Evolutionary conservation across 2,113 vertebrate species (phyloP).

Genomic region (Plectropomus leopardus): DNA sequence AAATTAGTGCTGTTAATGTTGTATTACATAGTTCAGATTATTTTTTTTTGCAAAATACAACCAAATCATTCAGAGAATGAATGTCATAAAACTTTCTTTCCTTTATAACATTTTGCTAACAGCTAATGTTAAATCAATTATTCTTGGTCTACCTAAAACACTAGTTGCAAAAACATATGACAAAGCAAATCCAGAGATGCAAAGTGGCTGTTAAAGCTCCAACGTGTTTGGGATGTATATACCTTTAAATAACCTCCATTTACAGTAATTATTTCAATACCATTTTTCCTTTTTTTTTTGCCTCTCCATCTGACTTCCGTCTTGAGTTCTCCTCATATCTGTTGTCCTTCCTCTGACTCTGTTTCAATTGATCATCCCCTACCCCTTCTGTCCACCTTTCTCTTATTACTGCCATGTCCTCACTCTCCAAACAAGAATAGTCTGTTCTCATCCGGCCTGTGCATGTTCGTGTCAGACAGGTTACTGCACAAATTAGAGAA

Average conservation of each 20-base stretch:
- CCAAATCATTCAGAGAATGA: too few species aligned
- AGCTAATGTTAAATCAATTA: too few species aligned
- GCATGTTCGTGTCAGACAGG: conserved; percentile 35
- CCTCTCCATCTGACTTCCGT: not conserved
- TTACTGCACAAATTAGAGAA: conserved; percentile 44
- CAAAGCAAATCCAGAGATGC: not conserved
- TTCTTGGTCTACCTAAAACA: too few species aligned
- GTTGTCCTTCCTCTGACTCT: conserved; percentile 19
- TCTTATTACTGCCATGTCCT: conserved; percentile 36
- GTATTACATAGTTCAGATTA: too few species aligned
- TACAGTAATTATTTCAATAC: not conserved
- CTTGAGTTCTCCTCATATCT: conserved; percentile 13
- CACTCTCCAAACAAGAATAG: conserved; percentile 20
- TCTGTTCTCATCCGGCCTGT: conserved; percentile 20
- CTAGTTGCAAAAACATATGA: not conserved
- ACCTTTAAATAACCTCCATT: conserved; percentile 8
- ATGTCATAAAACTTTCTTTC: too few species aligned
- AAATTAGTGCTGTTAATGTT: too few species aligned
- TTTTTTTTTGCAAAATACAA: too few species aligned
- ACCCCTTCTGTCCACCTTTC: conserved; percentile 6
- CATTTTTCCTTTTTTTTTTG: not conserved
- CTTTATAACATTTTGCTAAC: too few species aligned
- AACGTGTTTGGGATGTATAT: not conserved
- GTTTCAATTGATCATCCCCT: conserved; percentile 22
- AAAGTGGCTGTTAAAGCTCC: not conserved